Evolutionary conservation across 2,113 vertebrate species (phyloP).

Genomic region (Hippoglossus stenolepis): DNA sequence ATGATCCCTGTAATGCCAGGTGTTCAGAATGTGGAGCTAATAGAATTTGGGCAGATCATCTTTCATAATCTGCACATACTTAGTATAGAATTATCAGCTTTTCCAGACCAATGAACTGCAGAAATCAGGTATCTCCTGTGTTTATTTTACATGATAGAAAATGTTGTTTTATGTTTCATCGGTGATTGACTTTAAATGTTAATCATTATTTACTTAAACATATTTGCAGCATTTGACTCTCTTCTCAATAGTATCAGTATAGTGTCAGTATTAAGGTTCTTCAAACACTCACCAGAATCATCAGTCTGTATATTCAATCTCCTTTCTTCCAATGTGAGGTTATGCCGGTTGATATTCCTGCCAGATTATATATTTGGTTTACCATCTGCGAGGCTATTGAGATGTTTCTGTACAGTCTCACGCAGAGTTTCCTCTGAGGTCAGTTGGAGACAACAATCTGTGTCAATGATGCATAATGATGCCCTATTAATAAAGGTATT

Average conservation of each 20-base stretch:
- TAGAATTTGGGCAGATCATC: not conserved
- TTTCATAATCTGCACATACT: not conserved
- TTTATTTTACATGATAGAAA: not conserved
- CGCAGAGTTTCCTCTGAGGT: not conserved
- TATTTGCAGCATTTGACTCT: not conserved
- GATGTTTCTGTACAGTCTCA: conserved; percentile 3
- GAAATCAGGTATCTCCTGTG: not conserved
- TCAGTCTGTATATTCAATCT: not conserved
- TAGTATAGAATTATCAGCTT: conserved; percentile 8
- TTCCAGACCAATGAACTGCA: conserved; percentile 24
- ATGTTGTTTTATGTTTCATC: not conserved
- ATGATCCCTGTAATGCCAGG: not conserved
- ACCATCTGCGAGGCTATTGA: not conserved
- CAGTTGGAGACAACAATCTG: too few relatives aligned
- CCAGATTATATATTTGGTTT: conserved; percentile 9
- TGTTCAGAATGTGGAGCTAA: not conserved
- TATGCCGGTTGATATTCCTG: not conserved
- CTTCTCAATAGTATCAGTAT: not conserved
- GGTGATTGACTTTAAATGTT: not conserved
- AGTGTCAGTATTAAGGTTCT: not conserved
- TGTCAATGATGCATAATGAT: too few relatives aligned
- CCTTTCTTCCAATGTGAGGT: not conserved
- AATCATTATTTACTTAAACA: not conserved
- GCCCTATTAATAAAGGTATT: too few relatives aligned
- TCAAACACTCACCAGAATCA: not conserved